Base-by-base conservation (phyloP, 2,888 invertebrate species). In the Itoplectis maculator region DNA sequence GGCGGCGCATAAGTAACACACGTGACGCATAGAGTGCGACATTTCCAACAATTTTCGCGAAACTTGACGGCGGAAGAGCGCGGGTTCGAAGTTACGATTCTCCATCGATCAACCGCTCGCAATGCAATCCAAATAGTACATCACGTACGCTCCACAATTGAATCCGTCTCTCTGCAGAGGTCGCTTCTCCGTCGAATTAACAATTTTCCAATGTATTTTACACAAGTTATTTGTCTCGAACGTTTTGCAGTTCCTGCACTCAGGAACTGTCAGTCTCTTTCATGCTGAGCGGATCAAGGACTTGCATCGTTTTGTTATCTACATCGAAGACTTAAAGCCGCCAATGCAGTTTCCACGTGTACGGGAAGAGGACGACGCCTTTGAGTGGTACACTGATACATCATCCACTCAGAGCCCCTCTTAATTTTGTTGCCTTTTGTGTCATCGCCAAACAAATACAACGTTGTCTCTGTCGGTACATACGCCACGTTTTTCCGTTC, bases 401-500 rank as follows among this genome's bases (percentile, higher is more conserved):
- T 69, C 18, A 15, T 3, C 40, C 20, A 69, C 37, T 54, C 18
- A 20, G 37, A 11, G 18, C 37, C 35, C 35, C 37, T 37, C 51
- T 69, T 65, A 6, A 61, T n/a, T 7, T 29, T 29, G n/a, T 29
- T 29, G 35, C 35, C 61, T n/a, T 18, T 40, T 18, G 37, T 29
- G n/a, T 68, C 29, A 6, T 51, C 51, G 5, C 69, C 54, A 13
- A 37, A 37, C 11, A 69, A 13, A 54, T 54, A 54, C 37, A 54
- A 11, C 20, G 69, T 54, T 35, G 13, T 18, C 8, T 2, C 15
- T n/a, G 69, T 54, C 4, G 69, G 69, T 20, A 69, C 40, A 20
- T 69, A 69, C 3, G 69, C 54, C 4, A 69, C 35, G 13, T 69
- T 40, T 69, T 15, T 51, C 69, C 69, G 54, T 18, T 18, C 18